Conservation (phyloP, 2,113 vertebrate species). For the Cinclus cinclus region DNA sequence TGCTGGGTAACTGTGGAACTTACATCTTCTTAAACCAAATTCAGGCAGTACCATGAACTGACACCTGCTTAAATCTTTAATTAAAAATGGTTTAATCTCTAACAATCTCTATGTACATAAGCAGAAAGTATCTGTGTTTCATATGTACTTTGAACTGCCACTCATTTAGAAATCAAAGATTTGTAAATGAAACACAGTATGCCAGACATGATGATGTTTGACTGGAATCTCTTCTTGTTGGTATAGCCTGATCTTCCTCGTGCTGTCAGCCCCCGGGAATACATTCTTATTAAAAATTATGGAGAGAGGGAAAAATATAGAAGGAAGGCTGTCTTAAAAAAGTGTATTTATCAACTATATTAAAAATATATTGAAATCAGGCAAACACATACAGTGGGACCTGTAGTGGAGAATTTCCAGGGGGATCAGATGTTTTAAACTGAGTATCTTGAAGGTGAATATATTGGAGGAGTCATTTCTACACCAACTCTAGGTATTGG, state of each 20-base stretch:
- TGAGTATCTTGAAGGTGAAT: neutral
- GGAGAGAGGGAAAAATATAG: neutral
- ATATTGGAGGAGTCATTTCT: neutral
- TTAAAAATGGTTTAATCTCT: conserved; percentile 55
- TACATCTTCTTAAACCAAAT: neutral
- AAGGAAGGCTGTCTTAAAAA: neutral
- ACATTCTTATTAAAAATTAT: neutral
- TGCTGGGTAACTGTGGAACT: neutral
- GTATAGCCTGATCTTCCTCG: neutral
- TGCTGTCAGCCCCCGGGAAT: neutral
- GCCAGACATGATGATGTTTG: neutral
- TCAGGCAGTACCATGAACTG: conserved; percentile 8
- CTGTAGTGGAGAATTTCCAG: neutral
- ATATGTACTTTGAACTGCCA: conserved; percentile 54
- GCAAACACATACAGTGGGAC: neutral
- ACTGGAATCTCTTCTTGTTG: conserved; percentile 36
- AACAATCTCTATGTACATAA: conserved; percentile 32
- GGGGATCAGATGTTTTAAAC: neutral
- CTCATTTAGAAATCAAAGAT: conserved; percentile 62
- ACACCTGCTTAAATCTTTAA: conserved; percentile 62
- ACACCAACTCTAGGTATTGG: neutral
- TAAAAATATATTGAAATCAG: neutral
- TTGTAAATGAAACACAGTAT: conserved; percentile 25
- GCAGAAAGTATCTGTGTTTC: conserved; percentile 41
- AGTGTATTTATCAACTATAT: neutral